Conservation (phyloP, 2,797 vertebrate species). For the Urosaurus nigricauda region DNA sequence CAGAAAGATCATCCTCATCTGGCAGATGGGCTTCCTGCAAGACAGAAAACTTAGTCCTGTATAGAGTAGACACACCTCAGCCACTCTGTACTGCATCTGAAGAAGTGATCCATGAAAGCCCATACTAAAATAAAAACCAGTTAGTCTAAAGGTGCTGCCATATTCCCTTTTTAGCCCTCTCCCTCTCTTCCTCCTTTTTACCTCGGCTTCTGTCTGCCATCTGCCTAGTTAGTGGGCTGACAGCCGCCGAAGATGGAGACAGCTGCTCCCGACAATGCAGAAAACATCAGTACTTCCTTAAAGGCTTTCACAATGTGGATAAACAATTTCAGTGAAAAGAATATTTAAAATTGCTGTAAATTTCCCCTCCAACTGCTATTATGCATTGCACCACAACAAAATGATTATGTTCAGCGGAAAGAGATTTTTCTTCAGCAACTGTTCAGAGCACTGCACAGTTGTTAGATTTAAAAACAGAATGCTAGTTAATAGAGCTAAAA, state of each 20-base stretch:
- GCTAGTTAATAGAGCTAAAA: slow-evolving; percentile 72
- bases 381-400: slow-evolving; percentile 79
- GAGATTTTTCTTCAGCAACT: slow-evolving; percentile 77
- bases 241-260: slow-evolving; percentile 74
- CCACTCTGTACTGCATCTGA: too few relatives aligned
- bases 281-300: slow-evolving; percentile 77
- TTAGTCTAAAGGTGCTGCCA: too few relatives aligned
- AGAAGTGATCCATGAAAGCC: too few relatives aligned
- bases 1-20: slow-evolving; percentile 63
- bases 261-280: slow-evolving; percentile 81
- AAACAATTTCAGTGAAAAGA: slow-evolving; percentile 81
- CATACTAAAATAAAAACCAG: too few relatives aligned
- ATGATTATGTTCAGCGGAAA: slow-evolving; percentile 77
- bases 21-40: slow-evolving; percentile 78
- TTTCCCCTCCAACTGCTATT: slow-evolving; percentile 80
- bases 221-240: slow-evolving; percentile 74
- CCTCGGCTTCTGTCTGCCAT: slow-evolving; percentile 80
- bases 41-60: slow-evolving; percentile 75
- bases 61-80: slow-evolving; percentile 76
- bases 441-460: slow-evolving; percentile 58
- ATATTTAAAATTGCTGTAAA: slow-evolving; percentile 82
- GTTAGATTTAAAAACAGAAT: slow-evolving; percentile 59
- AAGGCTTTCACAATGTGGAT: slow-evolving; percentile 77
- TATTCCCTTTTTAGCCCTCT: too few relatives aligned
- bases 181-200: slow-evolving; percentile 14